Conservation (phyloP, 2,888 invertebrate genomes). For the Actias luna region DNA sequence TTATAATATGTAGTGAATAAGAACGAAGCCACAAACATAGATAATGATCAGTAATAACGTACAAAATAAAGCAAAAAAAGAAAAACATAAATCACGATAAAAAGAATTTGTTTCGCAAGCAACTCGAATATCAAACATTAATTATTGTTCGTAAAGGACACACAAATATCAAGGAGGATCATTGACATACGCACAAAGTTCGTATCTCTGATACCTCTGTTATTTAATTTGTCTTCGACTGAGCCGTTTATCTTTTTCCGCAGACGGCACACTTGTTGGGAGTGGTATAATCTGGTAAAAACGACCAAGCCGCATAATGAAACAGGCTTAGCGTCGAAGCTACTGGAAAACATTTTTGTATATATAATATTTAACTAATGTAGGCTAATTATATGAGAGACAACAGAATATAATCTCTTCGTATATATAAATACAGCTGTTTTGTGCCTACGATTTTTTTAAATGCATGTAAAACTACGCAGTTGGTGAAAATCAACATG, state of each 20-base stretch:
- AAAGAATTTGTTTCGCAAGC: not conserved
- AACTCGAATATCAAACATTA: not conserved
- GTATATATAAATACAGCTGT: slow-evolving; percentile 7
- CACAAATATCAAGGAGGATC: slow-evolving; percentile 7
- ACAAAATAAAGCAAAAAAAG: too few species aligned
- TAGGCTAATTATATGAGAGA: not conserved
- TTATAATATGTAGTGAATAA: too few species aligned
- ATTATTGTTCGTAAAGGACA: not conserved
- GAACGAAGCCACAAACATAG: too few species aligned
- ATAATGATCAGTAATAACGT: too few species aligned
- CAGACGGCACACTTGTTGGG: not conserved
- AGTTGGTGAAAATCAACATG: not conserved
- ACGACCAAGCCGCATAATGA: not conserved
- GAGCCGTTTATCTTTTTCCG: not conserved
- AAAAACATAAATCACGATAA: not conserved
- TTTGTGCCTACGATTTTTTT: not conserved
- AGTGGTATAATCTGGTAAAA: slow-evolving; percentile 4
- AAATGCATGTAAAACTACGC: not conserved
- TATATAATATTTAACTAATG: not conserved
- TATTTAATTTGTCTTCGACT: not conserved
- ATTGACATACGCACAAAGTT: slow-evolving; percentile 5
- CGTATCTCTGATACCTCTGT: not conserved
- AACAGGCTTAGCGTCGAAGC: not conserved
- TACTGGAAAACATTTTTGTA: slow-evolving; percentile 7
- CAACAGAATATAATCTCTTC: not conserved